Conservation (phyloP, 2,113 vertebrate species). For the Engystomops pustulosus region DNA sequence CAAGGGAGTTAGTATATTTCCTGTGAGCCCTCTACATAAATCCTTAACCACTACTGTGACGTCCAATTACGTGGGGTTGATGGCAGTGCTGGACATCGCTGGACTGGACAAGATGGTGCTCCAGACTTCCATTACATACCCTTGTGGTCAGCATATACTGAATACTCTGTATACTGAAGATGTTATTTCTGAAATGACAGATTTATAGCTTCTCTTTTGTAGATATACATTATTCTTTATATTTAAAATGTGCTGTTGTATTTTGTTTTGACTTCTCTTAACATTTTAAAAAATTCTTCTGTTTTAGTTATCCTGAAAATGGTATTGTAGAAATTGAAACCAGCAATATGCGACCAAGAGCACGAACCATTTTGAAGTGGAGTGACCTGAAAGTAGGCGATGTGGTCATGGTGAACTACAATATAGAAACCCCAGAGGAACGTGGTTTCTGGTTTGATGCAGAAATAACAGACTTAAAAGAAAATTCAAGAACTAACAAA, state of each 20-base stretch:
- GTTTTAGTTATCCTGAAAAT: slow-evolving; percentile 91
- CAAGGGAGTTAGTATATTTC: too few species aligned
- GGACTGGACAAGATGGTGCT: too few species aligned
- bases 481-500: slow-evolving; percentile 93
- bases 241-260: background rate
- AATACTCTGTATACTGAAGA: too few species aligned
- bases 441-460: slow-evolving; percentile 98
- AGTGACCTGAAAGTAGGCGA: slow-evolving; percentile 87
- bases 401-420: slow-evolving; percentile 94
- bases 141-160: too few species aligned
- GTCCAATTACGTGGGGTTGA: too few species aligned
- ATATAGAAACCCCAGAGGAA: slow-evolving; percentile 92
- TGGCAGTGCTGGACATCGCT: too few species aligned
- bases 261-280: background rate
- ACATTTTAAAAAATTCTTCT: background rate
- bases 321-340: slow-evolving; percentile 86
- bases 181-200: too few species aligned
- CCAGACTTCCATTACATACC: too few species aligned
- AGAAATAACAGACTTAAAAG: slow-evolving; percentile 86
- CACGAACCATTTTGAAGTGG: slow-evolving; percentile 86
- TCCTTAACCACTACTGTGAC: too few species aligned
- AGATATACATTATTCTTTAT: background rate
- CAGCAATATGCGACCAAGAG: slow-evolving; percentile 86
- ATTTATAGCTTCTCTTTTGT: too few species aligned
- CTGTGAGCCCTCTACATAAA: too few species aligned